phyloP scores from a whole-genome alignment of 2,888 invertebrate genomes.

The Prenolepis imparis region DNA sequence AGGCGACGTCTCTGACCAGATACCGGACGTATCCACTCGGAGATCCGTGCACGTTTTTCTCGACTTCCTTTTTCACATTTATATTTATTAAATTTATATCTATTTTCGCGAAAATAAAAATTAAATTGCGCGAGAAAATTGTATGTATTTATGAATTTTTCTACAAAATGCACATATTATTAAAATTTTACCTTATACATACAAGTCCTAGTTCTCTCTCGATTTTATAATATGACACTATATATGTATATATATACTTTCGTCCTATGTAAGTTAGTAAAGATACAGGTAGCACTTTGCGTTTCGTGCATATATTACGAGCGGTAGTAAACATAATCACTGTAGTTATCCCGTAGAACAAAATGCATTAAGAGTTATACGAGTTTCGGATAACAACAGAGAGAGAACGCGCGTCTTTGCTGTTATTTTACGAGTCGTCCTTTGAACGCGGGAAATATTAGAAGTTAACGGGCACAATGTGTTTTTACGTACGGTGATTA shows the following conservation, averaged over 20 bases:
- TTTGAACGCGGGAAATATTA: slow-evolving; percentile 21
- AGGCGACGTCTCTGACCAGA: slow-evolving; percentile 45
- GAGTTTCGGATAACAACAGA: slow-evolving; percentile 18
- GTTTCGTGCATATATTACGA: neutral
- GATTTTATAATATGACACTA: neutral
- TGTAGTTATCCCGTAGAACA: slow-evolving; percentile 17
- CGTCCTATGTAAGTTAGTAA: neutral
- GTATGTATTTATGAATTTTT: neutral
- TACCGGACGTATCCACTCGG: neutral
- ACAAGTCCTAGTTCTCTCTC: neutral
- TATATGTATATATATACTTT: neutral
- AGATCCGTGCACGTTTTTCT: neutral
- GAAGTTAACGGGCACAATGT: slow-evolving; percentile 6
- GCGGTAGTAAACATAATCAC: slow-evolving; percentile 19
- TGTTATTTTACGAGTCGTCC: slow-evolving; percentile 28
- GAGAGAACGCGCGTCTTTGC: neutral
- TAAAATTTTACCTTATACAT: neutral
- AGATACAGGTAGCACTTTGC: neutral
- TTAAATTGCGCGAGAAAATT: neutral
- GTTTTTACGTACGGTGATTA: slow-evolving; percentile 51
- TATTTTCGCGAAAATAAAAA: neutral
- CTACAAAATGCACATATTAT: neutral
- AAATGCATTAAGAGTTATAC: slow-evolving; percentile 9
- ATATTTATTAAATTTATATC: neutral
- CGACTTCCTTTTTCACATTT: neutral